phyloP scores from a whole-genome alignment of 2,113 vertebrate species.

The Urocynchramus pylzowi region DNA sequence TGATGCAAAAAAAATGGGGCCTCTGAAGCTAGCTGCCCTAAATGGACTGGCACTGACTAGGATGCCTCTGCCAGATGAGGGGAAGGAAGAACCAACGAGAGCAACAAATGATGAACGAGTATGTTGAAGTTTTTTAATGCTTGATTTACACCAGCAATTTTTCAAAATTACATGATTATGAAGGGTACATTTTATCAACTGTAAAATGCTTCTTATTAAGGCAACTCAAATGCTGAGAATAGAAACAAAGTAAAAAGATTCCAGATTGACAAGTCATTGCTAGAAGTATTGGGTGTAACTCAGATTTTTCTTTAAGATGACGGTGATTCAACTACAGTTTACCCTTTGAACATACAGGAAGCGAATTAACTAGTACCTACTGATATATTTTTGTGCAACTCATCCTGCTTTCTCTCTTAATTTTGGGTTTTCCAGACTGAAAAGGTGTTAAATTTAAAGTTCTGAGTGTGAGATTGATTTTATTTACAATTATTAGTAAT shows the following conservation, averaged over 20 bases:
- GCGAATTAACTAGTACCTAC: not conserved
- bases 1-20: slow-evolving; percentile 90
- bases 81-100: slow-evolving; percentile 82
- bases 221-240: not conserved
- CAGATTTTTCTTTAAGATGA: not conserved
- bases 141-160: not conserved
- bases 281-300: not conserved
- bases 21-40: slow-evolving; percentile 86
- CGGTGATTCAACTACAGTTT: not conserved
- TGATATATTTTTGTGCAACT: not conserved
- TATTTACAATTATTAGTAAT: not conserved
- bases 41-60: slow-evolving; percentile 88
- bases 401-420: not conserved
- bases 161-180: not conserved
- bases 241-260: not conserved
- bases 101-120: slow-evolving; percentile 92
- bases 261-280: not conserved
- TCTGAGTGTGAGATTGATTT: not conserved
- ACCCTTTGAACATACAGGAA: not conserved
- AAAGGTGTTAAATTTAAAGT: not conserved
- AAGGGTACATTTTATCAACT: not conserved
- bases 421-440: not conserved
- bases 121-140: not conserved
- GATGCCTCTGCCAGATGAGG: slow-evolving; percentile 80
- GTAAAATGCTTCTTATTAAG: not conserved